Percentiles rank a stretch among this genome's conserved stretches.
phyloP scores from a whole-genome alignment of 2,888 invertebrate genomes.

The Anodontia alba region DNA sequence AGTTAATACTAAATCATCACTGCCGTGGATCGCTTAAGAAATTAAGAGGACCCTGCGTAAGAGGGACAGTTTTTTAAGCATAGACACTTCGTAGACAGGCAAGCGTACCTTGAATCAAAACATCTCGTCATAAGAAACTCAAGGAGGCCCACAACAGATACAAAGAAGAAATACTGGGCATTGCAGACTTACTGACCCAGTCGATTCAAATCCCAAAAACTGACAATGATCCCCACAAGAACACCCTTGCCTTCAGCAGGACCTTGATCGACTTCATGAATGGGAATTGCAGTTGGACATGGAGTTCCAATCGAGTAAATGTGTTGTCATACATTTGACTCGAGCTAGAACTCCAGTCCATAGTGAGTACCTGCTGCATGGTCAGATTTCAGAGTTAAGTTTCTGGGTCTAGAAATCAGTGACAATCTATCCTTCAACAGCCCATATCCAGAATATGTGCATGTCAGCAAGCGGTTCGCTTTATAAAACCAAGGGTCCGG shows the following conservation, averaged over 20 bases:
- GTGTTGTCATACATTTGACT: too few relatives aligned
- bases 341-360: too few relatives aligned
- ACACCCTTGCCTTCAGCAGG: constrained; percentile 1
- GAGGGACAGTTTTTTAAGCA: not conserved
- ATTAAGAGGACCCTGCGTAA: not conserved
- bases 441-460: too few relatives aligned
- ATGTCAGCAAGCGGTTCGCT: too few relatives aligned
- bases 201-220: not conserved
- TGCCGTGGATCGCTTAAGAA: not conserved
- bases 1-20: not conserved
- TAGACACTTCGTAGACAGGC: not conserved
- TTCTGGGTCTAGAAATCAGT: too few relatives aligned
- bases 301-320: too few relatives aligned
- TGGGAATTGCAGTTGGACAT: too few relatives aligned
- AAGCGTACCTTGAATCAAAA: not conserved
- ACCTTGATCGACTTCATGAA: too few relatives aligned
- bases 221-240: not conserved
- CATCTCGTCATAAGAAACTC: not conserved
- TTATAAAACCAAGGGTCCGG: too few relatives aligned
- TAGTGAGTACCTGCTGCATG: too few relatives aligned
- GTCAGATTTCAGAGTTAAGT: too few relatives aligned
- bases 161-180: constrained; percentile 1
- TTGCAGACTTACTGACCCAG: not conserved
- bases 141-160: not conserved
- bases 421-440: too few relatives aligned